phyloP scores from a whole-genome alignment of 1,140 invertebrate genomes.

The Heliconius himera region DNA sequence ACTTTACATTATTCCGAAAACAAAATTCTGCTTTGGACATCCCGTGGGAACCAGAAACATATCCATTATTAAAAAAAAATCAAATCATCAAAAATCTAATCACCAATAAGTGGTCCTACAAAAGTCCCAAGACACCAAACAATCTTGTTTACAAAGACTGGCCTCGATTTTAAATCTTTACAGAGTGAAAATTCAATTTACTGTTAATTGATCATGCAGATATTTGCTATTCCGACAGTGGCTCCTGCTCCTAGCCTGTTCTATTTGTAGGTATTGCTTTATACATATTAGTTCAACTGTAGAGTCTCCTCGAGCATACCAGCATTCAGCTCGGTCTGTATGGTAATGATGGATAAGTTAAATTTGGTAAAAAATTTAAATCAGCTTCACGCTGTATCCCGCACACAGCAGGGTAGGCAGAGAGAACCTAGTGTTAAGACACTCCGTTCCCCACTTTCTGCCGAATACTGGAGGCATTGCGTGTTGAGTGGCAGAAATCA shows the following conservation, averaged over 20 bases:
- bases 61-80: not conserved
- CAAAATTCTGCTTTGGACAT: not conserved
- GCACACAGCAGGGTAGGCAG: too few species aligned
- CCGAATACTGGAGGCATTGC: too few species aligned
- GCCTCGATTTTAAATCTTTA: not conserved
- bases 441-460: too few species aligned
- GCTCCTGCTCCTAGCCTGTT: not conserved
- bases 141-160: not conserved
- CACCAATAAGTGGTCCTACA: not conserved
- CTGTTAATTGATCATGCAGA: slow-evolving; percentile 16
- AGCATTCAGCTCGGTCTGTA: not conserved
- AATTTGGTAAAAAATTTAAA: too few species aligned
- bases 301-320: not conserved
- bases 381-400: too few species aligned
- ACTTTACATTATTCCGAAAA: too few species aligned
- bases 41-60: not conserved
- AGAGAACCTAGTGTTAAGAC: too few species aligned
- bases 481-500: too few species aligned
- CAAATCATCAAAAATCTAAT: not conserved
- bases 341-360: not conserved
- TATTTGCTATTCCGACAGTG: slow-evolving; percentile 14
- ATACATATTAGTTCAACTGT: not conserved
- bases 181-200: not conserved
- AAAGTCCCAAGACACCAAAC: not conserved
- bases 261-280: not conserved